Evolutionary conservation across 2,888 invertebrate genomes (phyloP), one percentile per base, ranked within the genome.

Genomic region (Protodeltote pygarga): DNA sequence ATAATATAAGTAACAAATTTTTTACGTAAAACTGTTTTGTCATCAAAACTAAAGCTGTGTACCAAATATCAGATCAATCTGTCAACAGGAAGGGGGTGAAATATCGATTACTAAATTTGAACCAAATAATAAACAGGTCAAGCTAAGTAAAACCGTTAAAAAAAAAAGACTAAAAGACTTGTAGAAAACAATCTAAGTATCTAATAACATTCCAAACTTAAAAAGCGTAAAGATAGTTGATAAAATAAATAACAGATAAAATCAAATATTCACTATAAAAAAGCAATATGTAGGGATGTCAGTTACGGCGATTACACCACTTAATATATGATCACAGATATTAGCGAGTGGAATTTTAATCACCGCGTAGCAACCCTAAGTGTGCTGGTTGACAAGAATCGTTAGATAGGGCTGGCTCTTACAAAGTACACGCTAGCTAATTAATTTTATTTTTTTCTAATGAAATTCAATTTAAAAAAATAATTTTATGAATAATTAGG

Each of bases 311-410:
- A 88, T 85, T 85, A 83, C 75, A 64, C 68, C 73, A 82, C 81
- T 84, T 87, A 83, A 89, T 89, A 80, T 87, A 88, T 81, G 85
- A 77, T 70, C 76, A 54, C 46, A 47, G 77, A 81, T 88, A 87
- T 87, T 88, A 81, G 77, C 58, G 54, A 46, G 53, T 55, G 85
- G 87, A 87, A 87, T 87, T 87, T 87, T 87, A 87, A 87, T 89
- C 85, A 86, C 83, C 65, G 60, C 29, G 53, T 39, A 21, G 59
- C 74, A 79, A 62, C 79, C 77, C 78, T 70, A 23, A 57, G 59
- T 45, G 45, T 35, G 53, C 51, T 46, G 45, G 77, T 75, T 83
- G 79, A 80, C 79, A 77, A 64, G 57, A 47, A 34, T 55, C 17
- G 51, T 39, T 24, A 41, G n/a, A 1, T 58, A 85, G 85, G 88